These are phyloP conservation scores for Oligia fasciuncula DNA, from an alignment of 2,888 invertebrate genomes.

Conservation along the genomic window DNA sequence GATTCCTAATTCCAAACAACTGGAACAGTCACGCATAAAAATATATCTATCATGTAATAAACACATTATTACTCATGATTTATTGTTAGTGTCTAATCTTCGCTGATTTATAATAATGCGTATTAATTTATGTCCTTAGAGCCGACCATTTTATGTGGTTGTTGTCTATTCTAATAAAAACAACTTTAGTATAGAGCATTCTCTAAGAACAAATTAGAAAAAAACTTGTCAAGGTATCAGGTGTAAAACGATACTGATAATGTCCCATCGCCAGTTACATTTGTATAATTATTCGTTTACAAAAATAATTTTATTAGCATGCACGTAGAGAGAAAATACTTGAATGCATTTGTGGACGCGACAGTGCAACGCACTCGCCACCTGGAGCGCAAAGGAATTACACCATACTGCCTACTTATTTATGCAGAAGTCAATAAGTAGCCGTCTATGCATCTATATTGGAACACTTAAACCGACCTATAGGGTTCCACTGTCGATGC, in stretches of 20 bases:
- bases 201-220: not conserved
- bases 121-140: slow-evolving; percentile 33
- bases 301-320: slow-evolving; percentile 13
- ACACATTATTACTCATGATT: slow-evolving; percentile 42
- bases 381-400: slow-evolving; percentile 60
- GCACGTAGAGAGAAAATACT: slow-evolving; percentile 24
- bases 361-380: slow-evolving; percentile 67
- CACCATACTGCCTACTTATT: slow-evolving; percentile 42
- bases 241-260: slow-evolving; percentile 30
- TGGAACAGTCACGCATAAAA: slow-evolving; percentile 21
- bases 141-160: slow-evolving; percentile 10
- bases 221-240: slow-evolving; percentile 31
- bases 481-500: slow-evolving; percentile 75
- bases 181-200: slow-evolving; percentile 46
- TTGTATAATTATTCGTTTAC: slow-evolving; percentile 31
- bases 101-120: slow-evolving; percentile 28
- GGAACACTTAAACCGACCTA: slow-evolving; percentile 52
- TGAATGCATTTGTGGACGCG: slow-evolving; percentile 21
- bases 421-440: slow-evolving; percentile 59
- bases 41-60: slow-evolving; percentile 37
- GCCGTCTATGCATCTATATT: slow-evolving; percentile 50
- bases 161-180: slow-evolving; percentile 18
- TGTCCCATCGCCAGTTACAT: slow-evolving; percentile 20
- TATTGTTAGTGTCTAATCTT: slow-evolving; percentile 39
- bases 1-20: slow-evolving; percentile 27